These are phyloP conservation scores for Crossocerus cetratus DNA, from an alignment of 2,888 invertebrate species.

Conservation along the genomic window DNA sequence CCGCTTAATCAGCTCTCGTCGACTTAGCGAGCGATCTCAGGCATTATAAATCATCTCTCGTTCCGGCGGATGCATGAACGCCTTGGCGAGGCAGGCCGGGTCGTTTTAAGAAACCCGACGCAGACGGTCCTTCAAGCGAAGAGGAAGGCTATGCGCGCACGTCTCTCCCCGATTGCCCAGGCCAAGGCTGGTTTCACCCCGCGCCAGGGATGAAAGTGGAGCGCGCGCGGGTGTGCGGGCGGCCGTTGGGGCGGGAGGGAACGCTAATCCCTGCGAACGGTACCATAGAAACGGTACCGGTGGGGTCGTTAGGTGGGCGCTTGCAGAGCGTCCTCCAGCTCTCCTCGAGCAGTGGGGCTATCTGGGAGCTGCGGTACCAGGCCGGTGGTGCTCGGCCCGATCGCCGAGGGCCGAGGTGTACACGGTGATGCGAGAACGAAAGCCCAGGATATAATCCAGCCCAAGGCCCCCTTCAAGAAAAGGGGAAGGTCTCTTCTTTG, in stretches of 20 bases:
- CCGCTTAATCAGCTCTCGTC: no score
- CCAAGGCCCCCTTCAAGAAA: conserved; percentile 48
- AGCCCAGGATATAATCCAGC: conserved; percentile 42
- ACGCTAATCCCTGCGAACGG: conserved; percentile 72
- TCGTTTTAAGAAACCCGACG: no score
- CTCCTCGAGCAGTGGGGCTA: conserved; percentile 41
- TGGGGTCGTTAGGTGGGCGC: conserved; percentile 60
- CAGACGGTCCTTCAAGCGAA: neutral
- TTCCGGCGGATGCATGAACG: no score
- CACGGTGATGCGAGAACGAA: conserved; percentile 13
- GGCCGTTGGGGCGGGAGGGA: no score
- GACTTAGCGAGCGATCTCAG: no score
- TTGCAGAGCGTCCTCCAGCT: conserved; percentile 47
- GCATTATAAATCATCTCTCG: no score
- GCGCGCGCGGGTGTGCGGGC: no score
- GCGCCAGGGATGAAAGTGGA: conserved; percentile 56
- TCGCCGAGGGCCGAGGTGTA: no score
- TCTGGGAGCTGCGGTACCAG: conserved; percentile 46
- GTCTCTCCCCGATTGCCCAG: conserved; percentile 40
- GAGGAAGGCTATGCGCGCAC: neutral
- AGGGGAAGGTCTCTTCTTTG: conserved; percentile 60
- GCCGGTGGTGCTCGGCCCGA: conserved; percentile 4
- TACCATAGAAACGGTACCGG: conserved; percentile 76
- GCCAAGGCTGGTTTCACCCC: conserved; percentile 62
- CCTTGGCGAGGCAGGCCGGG: no score